These are phyloP conservation scores for Benthosema pterotum DNA, from an alignment of 2,797 vertebrate species.

Conservation along the genomic window DNA sequence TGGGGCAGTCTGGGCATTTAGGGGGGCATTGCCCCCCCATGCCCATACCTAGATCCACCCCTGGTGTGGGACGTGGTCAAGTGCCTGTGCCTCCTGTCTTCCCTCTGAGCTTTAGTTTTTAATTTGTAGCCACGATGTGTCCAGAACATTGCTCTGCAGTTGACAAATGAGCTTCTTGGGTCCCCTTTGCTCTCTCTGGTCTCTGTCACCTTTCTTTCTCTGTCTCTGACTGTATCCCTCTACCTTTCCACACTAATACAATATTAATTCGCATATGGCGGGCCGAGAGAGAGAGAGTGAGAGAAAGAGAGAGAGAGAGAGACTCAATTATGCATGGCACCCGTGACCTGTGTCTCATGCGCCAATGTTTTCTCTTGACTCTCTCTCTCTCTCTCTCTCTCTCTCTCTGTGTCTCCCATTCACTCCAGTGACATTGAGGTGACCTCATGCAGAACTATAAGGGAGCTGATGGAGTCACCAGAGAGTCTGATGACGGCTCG, in stretches of 20 bases:
- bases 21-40: no score
- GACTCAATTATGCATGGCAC: slow-evolving; percentile 61
- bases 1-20: no score
- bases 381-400: slow-evolving; percentile 17
- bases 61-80: no score
- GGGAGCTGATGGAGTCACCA: slow-evolving; percentile 39
- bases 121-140: slow-evolving; percentile 42
- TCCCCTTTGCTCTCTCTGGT: not conserved
- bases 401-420: slow-evolving; percentile 14
- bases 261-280: slow-evolving; percentile 60
- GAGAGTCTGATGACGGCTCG: slow-evolving; percentile 23
- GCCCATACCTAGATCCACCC: no score
- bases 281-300: slow-evolving; percentile 43
- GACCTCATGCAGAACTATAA: slow-evolving; percentile 33
- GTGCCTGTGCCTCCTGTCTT: slow-evolving; percentile 10
- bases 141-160: slow-evolving; percentile 12
- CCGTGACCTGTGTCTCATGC: slow-evolving; percentile 19
- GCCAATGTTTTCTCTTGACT: slow-evolving; percentile 8
- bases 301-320: slow-evolving; percentile 44
- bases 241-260: slow-evolving; percentile 49
- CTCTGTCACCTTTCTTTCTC: slow-evolving; percentile 8
- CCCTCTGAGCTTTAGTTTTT: slow-evolving; percentile 18
- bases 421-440: slow-evolving; percentile 32
- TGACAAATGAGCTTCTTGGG: slow-evolving; percentile 19
- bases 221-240: no score